Evolutionary conservation across 1,140 invertebrate genomes (phyloP).

Genomic region (Listronotus bonariensis): DNA sequence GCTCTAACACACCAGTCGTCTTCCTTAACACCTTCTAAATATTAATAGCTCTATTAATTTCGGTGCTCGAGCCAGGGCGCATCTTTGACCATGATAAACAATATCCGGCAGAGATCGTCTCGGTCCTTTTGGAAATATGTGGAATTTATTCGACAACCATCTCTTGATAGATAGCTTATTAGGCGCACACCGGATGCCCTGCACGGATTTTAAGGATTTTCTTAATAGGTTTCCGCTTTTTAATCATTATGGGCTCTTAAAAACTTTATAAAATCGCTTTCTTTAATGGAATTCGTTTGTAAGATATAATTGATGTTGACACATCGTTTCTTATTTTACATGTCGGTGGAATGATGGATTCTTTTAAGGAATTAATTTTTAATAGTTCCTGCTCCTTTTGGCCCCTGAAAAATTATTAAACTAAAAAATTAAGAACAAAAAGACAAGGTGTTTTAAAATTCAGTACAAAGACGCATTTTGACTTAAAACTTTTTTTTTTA

Average conservation of each 20-base stretch:
- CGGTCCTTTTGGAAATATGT: not conserved
- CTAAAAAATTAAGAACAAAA: too few relatives aligned
- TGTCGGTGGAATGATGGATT: too few relatives aligned
- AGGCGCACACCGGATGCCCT: conserved; percentile 17
- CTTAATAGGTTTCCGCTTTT: conserved; percentile 30
- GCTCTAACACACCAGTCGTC: not conserved
- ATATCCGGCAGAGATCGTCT: conserved; percentile 15
- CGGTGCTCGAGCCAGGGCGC: conserved; percentile 3
- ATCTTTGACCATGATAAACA: conserved; percentile 27
- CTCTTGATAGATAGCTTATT: conserved; percentile 21
- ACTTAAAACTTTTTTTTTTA: too few relatives aligned
- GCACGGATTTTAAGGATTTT: conserved; percentile 9
- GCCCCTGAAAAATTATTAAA: too few relatives aligned
- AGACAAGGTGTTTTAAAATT: too few relatives aligned
- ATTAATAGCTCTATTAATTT: conserved; percentile 29
- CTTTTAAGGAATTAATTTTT: not conserved
- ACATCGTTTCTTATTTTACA: not conserved
- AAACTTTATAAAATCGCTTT: not conserved
- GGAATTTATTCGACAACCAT: conserved; percentile 14
- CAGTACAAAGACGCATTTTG: too few relatives aligned
- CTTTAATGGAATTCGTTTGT: not conserved
- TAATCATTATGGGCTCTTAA: not conserved
- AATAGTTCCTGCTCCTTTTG: not conserved
- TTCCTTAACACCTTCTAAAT: conserved; percentile 15
- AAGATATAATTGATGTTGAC: conserved; percentile 5